Conservation (phyloP, 2,113 vertebrate genomes). For the Kobus ellipsiprymnus region DNA sequence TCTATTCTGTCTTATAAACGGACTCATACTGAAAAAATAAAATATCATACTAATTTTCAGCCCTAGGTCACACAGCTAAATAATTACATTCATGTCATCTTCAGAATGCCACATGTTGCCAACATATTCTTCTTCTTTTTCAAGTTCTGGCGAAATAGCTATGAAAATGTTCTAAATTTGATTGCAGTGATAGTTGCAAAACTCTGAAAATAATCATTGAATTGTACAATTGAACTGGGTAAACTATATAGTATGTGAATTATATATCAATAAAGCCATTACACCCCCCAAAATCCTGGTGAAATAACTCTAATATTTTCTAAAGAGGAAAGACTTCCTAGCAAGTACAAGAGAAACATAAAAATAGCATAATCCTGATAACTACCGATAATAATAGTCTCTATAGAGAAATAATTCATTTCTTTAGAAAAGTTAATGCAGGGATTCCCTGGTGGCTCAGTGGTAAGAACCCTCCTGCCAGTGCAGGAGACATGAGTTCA, state of each 20-base stretch:
- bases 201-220: neutral
- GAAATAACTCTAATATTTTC: neutral
- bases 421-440: neutral
- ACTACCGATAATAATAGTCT: neutral
- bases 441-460: neutral
- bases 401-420: neutral
- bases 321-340: neutral
- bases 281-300: neutral
- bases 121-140: neutral
- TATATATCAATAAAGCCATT: neutral
- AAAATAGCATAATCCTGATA: neutral
- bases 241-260: neutral
- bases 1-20: neutral
- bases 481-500: neutral
- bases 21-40: neutral
- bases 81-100: neutral
- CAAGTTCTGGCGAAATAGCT: neutral
- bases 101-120: neutral
- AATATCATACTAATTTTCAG: neutral
- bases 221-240: neutral
- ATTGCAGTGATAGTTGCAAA: neutral
- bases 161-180: neutral
- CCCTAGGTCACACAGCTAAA: neutral
- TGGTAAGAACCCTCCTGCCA: neutral
- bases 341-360: neutral